Conservation (phyloP, 2,888 invertebrate species). For the Microplitis deprimator region DNA sequence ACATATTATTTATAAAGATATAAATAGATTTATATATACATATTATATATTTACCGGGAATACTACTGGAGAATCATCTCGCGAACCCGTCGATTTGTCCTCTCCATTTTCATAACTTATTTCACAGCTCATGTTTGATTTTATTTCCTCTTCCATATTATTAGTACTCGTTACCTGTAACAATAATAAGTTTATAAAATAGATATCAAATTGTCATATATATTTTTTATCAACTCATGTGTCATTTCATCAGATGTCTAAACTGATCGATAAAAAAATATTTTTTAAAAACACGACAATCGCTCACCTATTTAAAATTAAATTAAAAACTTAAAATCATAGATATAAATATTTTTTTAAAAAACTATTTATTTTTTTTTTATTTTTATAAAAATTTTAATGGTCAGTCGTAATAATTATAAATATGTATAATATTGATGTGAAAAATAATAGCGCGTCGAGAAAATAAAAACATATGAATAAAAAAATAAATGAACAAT, state of each 20-base stretch:
- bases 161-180: neutral
- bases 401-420: neutral
- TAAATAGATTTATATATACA: neutral
- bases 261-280: neutral
- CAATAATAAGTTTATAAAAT: neutral
- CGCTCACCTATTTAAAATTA: neutral
- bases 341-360: neutral
- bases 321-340: neutral
- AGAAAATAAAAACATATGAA: neutral
- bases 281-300: neutral
- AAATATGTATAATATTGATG: neutral
- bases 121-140: constrained; percentile 9
- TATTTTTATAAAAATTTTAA: neutral
- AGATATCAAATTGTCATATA: neutral
- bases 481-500: constrained; percentile 16
- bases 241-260: neutral
- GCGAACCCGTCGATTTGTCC: constrained; percentile 54
- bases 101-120: constrained; percentile 54
- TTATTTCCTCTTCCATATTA: neutral
- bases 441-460: constrained; percentile 20
- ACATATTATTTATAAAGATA: neutral
- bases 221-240: neutral
- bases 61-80: constrained; percentile 53
- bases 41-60: constrained; percentile 56
- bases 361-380: neutral